These are phyloP conservation scores for Ictalurus punctatus DNA, from an alignment of 2,113 vertebrate genomes.

Conservation along the genomic window DNA sequence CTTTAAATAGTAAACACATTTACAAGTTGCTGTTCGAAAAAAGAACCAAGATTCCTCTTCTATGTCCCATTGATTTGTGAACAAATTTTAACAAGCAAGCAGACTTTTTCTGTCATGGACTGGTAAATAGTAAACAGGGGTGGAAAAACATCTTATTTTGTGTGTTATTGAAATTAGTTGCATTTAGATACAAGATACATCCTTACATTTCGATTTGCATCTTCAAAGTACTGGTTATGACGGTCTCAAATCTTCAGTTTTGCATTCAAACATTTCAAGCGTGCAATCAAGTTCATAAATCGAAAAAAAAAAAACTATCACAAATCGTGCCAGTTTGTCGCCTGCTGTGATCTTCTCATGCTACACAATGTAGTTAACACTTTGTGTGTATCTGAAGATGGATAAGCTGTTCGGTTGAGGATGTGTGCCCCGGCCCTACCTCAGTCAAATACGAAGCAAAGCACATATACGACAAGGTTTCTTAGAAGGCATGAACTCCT, in stretches of 20 bases:
- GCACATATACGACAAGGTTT: neutral
- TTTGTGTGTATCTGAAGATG: neutral
- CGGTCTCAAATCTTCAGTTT: neutral
- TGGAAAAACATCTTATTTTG: neutral
- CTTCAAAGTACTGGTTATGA: neutral
- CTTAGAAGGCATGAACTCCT: neutral
- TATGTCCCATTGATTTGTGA: no score
- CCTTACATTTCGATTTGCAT: no score
- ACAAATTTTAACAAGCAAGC: no score
- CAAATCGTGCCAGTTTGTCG: neutral
- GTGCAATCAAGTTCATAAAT: neutral
- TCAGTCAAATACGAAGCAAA: neutral
- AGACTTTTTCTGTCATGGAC: neutral
- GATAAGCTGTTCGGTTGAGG: neutral
- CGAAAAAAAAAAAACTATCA: no score
- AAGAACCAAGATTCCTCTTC: no score
- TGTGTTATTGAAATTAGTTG: neutral
- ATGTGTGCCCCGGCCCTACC: neutral
- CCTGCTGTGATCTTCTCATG: neutral
- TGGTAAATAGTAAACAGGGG: neutral
- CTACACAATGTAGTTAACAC: neutral
- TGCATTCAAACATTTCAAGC: neutral
- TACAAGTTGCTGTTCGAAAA: no score
- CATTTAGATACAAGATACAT: neutral
- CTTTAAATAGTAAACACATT: no score